Percentiles rank a stretch among this genome's conserved stretches.
phyloP scores from a whole-genome alignment of 2,888 invertebrate species.

The Cinara cedri region DNA sequence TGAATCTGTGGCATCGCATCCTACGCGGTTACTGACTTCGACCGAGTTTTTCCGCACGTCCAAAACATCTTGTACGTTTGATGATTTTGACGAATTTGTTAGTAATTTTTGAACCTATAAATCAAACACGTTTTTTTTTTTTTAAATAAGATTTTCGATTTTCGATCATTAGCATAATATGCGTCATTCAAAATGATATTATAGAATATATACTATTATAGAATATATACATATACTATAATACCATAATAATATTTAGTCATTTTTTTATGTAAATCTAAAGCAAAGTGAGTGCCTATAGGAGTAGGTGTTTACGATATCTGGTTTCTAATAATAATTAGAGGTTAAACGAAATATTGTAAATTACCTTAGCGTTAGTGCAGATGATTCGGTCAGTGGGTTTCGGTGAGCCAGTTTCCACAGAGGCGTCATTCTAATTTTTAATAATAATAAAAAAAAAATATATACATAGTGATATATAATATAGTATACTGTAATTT shows the following conservation, averaged over 20 bases:
- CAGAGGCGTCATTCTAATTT: constrained; percentile 37
- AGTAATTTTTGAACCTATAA: constrained; percentile 17
- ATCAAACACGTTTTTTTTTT: constrained; percentile 1
- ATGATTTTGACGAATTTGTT: constrained; percentile 31
- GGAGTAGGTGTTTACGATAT: background rate
- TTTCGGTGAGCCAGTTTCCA: constrained; percentile 31
- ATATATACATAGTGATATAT: too few species aligned
- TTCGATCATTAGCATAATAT: background rate
- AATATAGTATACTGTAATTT: too few species aligned
- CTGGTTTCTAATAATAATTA: constrained; percentile 26
- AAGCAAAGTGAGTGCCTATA: background rate
- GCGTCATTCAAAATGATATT: background rate
- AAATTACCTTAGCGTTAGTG: constrained; percentile 35
- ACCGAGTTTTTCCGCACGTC: constrained; percentile 47
- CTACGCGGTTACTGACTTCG: constrained; percentile 26
- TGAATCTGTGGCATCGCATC: constrained; percentile 5
- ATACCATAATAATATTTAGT: too few species aligned
- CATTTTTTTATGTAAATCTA: too few species aligned
- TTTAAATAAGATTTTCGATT: background rate
- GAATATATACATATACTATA: too few species aligned
- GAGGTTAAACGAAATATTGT: constrained; percentile 21
- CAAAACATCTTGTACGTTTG: constrained; percentile 36
- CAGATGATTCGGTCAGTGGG: constrained; percentile 36
- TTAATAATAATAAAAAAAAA: constrained; percentile 1
- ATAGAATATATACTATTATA: too few species aligned